Percentiles rank a stretch among this genome's conserved stretches.
phyloP scores from a whole-genome alignment of 1,140 invertebrate genomes.

The Lepidotrigona ventralis region DNA sequence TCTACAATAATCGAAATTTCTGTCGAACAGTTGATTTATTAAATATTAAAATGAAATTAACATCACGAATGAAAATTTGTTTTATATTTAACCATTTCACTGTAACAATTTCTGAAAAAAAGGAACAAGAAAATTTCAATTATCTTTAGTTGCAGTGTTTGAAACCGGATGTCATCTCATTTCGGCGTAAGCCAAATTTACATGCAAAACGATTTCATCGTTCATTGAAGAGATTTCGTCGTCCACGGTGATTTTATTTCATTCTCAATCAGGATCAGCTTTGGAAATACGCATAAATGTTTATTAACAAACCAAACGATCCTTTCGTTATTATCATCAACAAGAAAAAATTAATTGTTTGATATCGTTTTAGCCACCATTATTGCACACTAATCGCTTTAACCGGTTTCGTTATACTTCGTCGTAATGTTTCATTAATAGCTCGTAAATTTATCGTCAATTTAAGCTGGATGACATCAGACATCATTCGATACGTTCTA shows the following conservation, averaged over 20 bases:
- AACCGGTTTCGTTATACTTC: neutral
- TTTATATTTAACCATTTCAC: neutral
- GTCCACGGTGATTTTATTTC: neutral
- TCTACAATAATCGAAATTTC: neutral
- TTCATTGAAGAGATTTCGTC: no score
- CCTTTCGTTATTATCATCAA: neutral
- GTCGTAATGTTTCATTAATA: constrained; percentile 5
- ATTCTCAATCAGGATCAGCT: neutral
- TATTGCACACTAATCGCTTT: neutral
- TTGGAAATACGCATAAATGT: neutral
- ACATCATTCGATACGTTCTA: neutral
- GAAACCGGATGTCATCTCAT: neutral
- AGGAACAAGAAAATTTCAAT: neutral
- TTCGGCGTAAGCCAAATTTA: neutral
- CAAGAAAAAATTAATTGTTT: neutral
- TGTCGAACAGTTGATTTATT: neutral
- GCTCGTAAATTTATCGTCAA: neutral
- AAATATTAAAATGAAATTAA: neutral
- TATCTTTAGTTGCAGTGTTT: neutral
- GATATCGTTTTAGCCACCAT: neutral
- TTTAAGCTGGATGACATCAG: no score
- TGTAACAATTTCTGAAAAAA: neutral
- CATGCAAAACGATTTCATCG: neutral
- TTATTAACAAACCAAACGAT: neutral
- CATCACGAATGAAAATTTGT: neutral